Percentiles rank a stretch among this genome's conserved stretches.
Evolutionary conservation across 64 coral and sea anemone species (phyloP).

Genomic region (Dendronephthya gigantea): DNA sequence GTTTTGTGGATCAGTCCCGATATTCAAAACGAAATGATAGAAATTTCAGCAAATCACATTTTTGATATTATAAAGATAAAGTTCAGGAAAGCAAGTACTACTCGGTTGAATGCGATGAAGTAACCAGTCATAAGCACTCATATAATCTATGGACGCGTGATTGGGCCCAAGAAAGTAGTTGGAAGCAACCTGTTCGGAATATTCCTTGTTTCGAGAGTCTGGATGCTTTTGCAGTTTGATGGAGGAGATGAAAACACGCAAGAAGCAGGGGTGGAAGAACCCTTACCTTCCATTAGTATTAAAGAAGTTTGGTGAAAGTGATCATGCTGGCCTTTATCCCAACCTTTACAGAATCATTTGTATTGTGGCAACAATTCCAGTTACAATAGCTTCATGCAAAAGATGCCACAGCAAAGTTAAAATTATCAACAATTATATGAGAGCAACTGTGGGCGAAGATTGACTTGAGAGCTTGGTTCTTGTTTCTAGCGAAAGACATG

Average conservation of each 20-base stretch:
- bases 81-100: conserved; percentile 4
- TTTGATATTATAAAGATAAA: conserved; percentile 10
- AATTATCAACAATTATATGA: conserved; percentile 12
- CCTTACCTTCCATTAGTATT: neutral
- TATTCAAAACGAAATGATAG: conserved; percentile 5
- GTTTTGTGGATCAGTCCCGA: neutral
- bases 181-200: neutral
- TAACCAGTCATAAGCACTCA: conserved; percentile 17
- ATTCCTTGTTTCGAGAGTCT: neutral
- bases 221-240: neutral
- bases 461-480: neutral
- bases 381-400: conserved; percentile 7
- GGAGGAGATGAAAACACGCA: neutral
- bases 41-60: neutral
- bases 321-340: neutral
- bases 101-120: conserved; percentile 1
- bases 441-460: neutral
- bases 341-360: neutral
- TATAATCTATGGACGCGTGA: neutral
- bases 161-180: neutral
- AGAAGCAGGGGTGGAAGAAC: conserved; percentile 2
- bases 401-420: conserved; percentile 17
- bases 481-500: neutral
- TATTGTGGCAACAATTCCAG: no score
- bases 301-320: neutral